Evolutionary conservation across 2,113 vertebrate genomes (phyloP).

Genomic region (Noturus placidus): DNA sequence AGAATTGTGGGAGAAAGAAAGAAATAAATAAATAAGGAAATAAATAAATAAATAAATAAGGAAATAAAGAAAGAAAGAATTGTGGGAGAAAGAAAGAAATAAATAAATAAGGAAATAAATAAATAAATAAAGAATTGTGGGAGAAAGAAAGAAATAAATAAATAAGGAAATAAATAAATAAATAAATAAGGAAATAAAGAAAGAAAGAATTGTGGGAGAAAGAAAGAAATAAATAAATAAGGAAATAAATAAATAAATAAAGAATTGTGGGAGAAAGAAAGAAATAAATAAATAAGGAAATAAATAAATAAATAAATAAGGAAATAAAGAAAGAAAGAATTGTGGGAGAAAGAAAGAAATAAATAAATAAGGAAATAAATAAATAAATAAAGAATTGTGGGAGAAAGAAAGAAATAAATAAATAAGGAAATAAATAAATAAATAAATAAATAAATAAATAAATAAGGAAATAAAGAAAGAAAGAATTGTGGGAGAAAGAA

Average conservation of each 20-base stretch:
- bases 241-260: constrained; percentile 49
- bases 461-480: too few relatives aligned
- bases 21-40: constrained; percentile 49
- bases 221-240: constrained; percentile 56
- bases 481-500: too few relatives aligned
- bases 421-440: too few relatives aligned
- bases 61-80: constrained; percentile 50
- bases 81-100: too few relatives aligned
- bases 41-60: constrained; percentile 57
- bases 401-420: constrained; percentile 40
- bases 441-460: too few relatives aligned
- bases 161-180: constrained; percentile 65
- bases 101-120: constrained; percentile 66
- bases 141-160: too few relatives aligned
- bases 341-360: constrained; percentile 69
- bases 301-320: too few relatives aligned
- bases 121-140: too few relatives aligned
- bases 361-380: constrained; percentile 54
- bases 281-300: too few relatives aligned
- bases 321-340: constrained; percentile 49
- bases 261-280: too few relatives aligned
- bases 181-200: constrained; percentile 50
- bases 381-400: neutral
- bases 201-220: too few relatives aligned
- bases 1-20: too few relatives aligned